These are phyloP conservation scores for Polypterus bichir DNA, from an alignment of 2,113 vertebrate genomes.

Conservation along the genomic window DNA sequence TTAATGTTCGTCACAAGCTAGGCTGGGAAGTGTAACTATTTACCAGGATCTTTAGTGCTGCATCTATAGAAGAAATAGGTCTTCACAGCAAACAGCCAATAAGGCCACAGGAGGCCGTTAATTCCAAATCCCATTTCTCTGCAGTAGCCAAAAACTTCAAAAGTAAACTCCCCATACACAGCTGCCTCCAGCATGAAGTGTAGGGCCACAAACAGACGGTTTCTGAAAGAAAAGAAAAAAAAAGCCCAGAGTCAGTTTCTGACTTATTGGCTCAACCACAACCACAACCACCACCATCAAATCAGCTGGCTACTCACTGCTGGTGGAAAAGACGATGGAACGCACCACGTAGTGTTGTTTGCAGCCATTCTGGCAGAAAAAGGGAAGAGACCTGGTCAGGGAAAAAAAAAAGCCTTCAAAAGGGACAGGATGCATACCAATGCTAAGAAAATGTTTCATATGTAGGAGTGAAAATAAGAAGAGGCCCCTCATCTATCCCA, in stretches of 20 bases:
- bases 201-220: conserved; percentile 59
- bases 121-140: conserved; percentile 64
- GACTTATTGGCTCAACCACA: too few species aligned
- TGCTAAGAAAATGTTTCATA: too few species aligned
- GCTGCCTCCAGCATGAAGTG: conserved; percentile 63
- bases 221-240: conserved; percentile 44
- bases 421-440: too few species aligned
- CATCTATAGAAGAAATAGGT: conserved; percentile 63
- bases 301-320: conserved; percentile 41
- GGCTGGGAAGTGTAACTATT: conserved; percentile 10
- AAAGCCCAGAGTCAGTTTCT: too few species aligned
- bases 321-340: conserved; percentile 69
- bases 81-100: conserved; percentile 61
- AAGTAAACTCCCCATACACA: conserved; percentile 74
- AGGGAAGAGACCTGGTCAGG: conserved; percentile 43
- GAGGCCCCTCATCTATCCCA: too few species aligned
- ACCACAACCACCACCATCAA: too few species aligned
- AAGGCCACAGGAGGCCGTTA: conserved; percentile 62
- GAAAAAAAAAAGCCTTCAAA: neutral
- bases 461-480: too few species aligned
- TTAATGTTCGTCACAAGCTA: too few species aligned
- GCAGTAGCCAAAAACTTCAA: conserved; percentile 73
- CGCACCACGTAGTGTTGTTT: conserved; percentile 29
- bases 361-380: conserved; percentile 59
- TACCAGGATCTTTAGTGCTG: conserved; percentile 70